These are phyloP conservation scores for Manis crassicaudata DNA, from an alignment of 2,797 vertebrate species.

Conservation along the genomic window DNA sequence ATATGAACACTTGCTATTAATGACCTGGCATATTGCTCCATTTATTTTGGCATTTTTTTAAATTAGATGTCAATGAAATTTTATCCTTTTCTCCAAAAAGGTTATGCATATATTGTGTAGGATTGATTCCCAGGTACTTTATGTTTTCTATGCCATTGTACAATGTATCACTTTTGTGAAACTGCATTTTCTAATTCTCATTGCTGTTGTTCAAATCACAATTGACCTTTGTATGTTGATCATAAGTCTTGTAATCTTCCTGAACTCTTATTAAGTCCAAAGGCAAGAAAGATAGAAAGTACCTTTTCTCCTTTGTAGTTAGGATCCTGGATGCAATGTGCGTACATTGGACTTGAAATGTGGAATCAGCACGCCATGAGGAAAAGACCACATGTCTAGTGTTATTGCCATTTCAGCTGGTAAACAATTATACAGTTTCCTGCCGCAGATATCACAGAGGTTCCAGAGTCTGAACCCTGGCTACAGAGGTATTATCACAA, in stretches of 20 bases:
- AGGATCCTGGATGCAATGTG: neutral
- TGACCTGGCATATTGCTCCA: neutral
- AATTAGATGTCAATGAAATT: neutral
- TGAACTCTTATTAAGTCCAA: slow-evolving; percentile 10
- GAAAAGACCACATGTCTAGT: neutral
- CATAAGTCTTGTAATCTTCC: neutral
- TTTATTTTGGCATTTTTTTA: slow-evolving; percentile 35
- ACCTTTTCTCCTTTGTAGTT: neutral
- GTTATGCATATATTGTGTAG: neutral
- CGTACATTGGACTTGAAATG: neutral
- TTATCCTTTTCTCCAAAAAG: neutral
- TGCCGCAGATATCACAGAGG: neutral
- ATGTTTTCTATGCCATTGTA: neutral
- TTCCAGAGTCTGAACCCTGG: neutral
- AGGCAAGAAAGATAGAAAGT: neutral
- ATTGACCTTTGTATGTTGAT: neutral
- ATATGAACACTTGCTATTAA: neutral
- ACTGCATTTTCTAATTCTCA: slow-evolving; percentile 14
- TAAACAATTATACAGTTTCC: neutral
- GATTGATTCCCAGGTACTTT: neutral
- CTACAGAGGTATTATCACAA: neutral
- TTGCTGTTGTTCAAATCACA: neutral
- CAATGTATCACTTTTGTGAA: neutral
- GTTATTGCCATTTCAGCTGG: neutral
- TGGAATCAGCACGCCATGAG: neutral